Conservation (phyloP, 2,113 vertebrate species). For the Stigmatopora nigra region DNA sequence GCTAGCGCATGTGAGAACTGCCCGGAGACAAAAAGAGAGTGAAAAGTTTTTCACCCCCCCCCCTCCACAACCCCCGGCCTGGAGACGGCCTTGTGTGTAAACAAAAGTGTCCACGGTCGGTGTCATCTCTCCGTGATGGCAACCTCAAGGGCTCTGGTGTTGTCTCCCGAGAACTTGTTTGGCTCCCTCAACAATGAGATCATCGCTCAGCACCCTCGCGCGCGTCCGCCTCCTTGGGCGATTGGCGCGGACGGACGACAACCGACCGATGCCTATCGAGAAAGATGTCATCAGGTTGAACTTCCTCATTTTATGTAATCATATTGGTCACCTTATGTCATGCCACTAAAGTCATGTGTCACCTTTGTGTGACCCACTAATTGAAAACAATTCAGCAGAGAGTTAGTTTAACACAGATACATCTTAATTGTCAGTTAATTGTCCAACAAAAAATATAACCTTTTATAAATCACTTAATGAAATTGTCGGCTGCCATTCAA, state of each 20-base stretch:
- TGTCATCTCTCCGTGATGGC: constrained; percentile 37
- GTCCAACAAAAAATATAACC: too few species aligned
- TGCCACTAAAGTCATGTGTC: not conserved
- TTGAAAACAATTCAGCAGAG: not conserved
- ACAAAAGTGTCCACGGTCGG: constrained; percentile 32
- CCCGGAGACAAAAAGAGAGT: constrained; percentile 2
- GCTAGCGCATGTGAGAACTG: not conserved
- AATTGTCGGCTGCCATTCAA: too few species aligned
- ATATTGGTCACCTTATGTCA: not conserved
- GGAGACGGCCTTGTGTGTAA: constrained; percentile 32
- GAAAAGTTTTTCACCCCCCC: constrained; percentile 7
- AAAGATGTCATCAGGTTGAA: not conserved
- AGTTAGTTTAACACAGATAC: not conserved
- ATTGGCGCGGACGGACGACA: not conserved
- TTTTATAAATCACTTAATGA: too few species aligned
- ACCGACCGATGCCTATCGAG: too few species aligned
- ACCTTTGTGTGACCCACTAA: not conserved
- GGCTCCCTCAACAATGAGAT: constrained; percentile 69
- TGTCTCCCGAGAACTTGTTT: constrained; percentile 47
- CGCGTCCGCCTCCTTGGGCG: not conserved
- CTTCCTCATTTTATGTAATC: not conserved
- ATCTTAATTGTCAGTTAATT: too few species aligned
- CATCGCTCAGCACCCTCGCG: constrained; percentile 43
- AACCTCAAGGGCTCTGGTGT: constrained; percentile 48
- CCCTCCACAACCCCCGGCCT: not conserved